A percentile compares a stretch with the other conserved stretches of the same genome.
phyloP scores from a whole-genome alignment of 2,797 vertebrate genomes.

The Cephalopachus bancanus region DNA sequence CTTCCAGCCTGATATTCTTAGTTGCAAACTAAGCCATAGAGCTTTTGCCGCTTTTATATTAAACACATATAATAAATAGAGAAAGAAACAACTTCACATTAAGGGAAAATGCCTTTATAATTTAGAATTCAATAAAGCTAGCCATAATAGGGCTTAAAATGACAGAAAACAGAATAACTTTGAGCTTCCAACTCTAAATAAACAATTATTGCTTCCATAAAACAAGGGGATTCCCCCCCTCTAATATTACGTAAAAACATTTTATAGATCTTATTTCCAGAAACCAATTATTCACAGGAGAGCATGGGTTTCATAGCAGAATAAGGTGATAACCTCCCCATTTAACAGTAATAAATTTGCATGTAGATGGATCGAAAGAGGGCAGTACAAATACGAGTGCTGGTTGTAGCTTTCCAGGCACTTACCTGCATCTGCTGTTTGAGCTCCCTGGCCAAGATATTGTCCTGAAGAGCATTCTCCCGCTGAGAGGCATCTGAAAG shows the following conservation, averaged over 20 bases:
- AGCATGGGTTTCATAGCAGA: not conserved
- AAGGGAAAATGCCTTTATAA: slow-evolving; percentile 61
- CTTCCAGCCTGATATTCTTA: not conserved
- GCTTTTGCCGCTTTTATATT: slow-evolving; percentile 10
- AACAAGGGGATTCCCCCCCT: not conserved
- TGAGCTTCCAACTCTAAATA: slow-evolving; percentile 26
- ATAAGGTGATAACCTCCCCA: not conserved
- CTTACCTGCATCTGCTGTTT: slow-evolving; percentile 94
- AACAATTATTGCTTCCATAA: slow-evolving; percentile 63
- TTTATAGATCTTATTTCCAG: slow-evolving; percentile 42
- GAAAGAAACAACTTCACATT: slow-evolving; percentile 47
- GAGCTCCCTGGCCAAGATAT: slow-evolving; percentile 90
- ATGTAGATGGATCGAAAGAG: not conserved
- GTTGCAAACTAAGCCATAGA: slow-evolving; percentile 46
- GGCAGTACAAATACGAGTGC: not conserved
- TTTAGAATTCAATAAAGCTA: slow-evolving; percentile 55
- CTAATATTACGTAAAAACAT: slow-evolving; percentile 6
- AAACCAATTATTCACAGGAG: not conserved
- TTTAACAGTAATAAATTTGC: not conserved
- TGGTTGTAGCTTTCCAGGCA: not conserved
- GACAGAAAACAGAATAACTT: slow-evolving; percentile 42
- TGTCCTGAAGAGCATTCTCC: slow-evolving; percentile 94
- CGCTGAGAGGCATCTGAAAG: slow-evolving; percentile 94
- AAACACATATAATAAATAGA: slow-evolving; percentile 52
- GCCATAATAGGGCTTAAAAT: slow-evolving; percentile 42